A percentile compares a stretch with the other conserved stretches of the same genome.
These are phyloP conservation scores for Microcebus jonahi DNA, from an alignment of 2,113 vertebrate species.

Conservation along the genomic window DNA sequence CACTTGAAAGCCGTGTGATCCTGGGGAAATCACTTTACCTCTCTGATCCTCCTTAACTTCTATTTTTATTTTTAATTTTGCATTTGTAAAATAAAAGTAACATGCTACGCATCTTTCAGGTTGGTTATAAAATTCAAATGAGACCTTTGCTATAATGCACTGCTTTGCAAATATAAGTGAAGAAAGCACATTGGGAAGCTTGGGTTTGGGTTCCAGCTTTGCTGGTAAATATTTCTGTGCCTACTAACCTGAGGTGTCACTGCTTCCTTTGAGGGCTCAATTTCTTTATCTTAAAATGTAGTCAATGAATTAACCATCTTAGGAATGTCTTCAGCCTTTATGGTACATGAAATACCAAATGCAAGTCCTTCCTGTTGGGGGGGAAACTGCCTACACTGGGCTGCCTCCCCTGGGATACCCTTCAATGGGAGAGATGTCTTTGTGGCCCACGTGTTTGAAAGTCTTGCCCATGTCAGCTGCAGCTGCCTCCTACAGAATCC, in stretches of 20 bases:
- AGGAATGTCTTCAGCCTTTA: neutral
- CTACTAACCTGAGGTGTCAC: neutral
- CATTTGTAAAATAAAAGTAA: neutral
- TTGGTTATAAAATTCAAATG: neutral
- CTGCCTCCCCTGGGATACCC: neutral
- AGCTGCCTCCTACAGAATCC: neutral
- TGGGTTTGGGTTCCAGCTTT: no score
- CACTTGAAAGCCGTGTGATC: neutral
- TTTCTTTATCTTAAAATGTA: neutral
- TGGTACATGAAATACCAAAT: neutral
- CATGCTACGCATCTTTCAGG: no score
- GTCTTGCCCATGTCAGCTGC: no score
- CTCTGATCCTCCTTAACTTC: neutral
- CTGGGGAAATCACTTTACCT: neutral
- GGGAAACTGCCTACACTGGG: neutral
- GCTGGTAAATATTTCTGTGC: accelerated
- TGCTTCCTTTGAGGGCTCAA: neutral
- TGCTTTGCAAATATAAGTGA: neutral
- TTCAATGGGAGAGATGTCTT: neutral
- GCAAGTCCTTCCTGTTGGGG: neutral
- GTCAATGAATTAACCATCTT: neutral
- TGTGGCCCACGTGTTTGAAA: accelerated
- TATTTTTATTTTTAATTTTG: neutral
- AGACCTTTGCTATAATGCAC: neutral
- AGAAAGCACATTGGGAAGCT: neutral